These are phyloP conservation scores for Elaphurus davidianus DNA, from an alignment of 2,113 vertebrate species.

Conservation along the genomic window DNA sequence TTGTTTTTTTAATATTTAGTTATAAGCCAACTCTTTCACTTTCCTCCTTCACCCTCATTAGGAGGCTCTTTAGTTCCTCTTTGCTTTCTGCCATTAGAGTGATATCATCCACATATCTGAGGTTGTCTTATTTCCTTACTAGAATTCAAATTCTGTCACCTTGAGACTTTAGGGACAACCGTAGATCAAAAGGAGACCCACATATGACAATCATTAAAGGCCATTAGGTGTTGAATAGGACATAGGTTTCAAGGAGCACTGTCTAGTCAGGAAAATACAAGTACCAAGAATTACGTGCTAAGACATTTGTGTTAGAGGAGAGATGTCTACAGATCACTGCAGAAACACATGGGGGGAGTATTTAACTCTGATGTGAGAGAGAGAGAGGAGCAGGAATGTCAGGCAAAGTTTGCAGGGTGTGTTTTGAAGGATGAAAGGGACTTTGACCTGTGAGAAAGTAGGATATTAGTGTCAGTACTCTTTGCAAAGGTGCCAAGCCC, in stretches of 20 bases:
- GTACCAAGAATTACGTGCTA: neutral
- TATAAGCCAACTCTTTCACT: neutral
- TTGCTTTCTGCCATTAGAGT: accelerated
- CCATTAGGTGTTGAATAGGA: neutral
- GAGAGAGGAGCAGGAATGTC: too few relatives aligned
- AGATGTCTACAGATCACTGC: neutral
- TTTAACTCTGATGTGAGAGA: neutral
- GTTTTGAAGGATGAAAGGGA: neutral
- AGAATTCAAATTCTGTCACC: constrained; percentile 24
- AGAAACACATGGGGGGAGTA: neutral
- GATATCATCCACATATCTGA: neutral
- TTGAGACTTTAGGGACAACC: neutral
- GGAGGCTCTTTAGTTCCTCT: neutral
- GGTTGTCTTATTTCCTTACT: neutral
- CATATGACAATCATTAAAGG: neutral
- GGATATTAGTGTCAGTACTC: neutral
- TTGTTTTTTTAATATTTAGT: neutral
- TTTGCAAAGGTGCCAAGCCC: neutral
- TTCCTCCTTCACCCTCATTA: neutral
- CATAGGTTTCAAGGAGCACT: neutral
- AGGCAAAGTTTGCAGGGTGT: neutral
- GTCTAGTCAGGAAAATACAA: neutral
- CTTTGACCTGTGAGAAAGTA: neutral
- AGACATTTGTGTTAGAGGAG: neutral
- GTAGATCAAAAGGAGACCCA: neutral